phyloP scores from a whole-genome alignment of 2,113 vertebrate genomes.

The Xiphias gladius region DNA sequence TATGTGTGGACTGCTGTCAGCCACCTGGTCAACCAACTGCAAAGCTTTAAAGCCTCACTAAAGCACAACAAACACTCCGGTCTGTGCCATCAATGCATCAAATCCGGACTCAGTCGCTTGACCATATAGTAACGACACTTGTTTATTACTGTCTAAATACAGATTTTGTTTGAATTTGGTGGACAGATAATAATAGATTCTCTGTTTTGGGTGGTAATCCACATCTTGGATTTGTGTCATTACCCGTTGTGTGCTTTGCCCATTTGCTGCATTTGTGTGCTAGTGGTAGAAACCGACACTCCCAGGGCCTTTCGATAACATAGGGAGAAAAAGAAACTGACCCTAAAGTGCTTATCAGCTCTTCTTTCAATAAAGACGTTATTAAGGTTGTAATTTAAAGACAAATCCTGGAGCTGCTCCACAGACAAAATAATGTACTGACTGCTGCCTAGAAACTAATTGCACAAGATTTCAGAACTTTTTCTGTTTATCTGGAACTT shows the following conservation, averaged over 20 bases:
- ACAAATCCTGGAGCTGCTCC: neutral
- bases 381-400: constrained; percentile 6
- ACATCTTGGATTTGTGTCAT: neutral
- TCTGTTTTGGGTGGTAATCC: neutral
- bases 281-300: neutral
- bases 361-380: neutral
- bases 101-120: neutral
- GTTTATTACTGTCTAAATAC: neutral
- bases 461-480: neutral
- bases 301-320: neutral
- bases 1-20: neutral
- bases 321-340: neutral
- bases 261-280: neutral
- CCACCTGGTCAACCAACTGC: neutral
- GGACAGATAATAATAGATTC: neutral
- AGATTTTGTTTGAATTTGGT: neutral
- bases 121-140: neutral
- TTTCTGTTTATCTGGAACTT: neutral
- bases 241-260: neutral
- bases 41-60: constrained; percentile 16
- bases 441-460: neutral
- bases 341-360: neutral
- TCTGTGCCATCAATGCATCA: neutral
- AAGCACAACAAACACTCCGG: constrained; percentile 7
- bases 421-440: neutral